A percentile compares a stretch with the other conserved stretches of the same genome.
phyloP scores from a whole-genome alignment of 2,113 vertebrate species.

The Oreochromis aureus region DNA sequence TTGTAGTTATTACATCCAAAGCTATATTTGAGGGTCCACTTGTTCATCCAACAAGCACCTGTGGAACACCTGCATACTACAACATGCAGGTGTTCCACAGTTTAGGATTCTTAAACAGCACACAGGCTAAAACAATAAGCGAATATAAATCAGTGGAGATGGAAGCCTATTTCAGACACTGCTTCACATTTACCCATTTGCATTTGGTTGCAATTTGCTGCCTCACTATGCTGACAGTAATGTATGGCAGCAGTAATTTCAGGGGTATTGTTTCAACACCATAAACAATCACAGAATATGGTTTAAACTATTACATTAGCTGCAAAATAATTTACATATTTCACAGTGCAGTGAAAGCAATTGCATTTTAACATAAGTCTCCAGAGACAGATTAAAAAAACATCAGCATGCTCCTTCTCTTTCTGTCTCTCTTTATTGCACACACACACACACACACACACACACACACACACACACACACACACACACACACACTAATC shows the following conservation, averaged over 20 bases:
- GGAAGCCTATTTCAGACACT: background rate
- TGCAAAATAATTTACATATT: background rate
- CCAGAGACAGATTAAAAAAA: background rate
- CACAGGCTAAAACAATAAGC: background rate
- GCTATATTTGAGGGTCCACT: background rate
- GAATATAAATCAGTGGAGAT: background rate
- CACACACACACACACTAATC: constrained; percentile 9
- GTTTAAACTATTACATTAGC: background rate
- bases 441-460: background rate
- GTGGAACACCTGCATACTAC: background rate
- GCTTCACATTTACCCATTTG: background rate
- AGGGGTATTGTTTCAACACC: background rate
- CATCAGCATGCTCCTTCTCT: background rate
- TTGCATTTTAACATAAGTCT: background rate
- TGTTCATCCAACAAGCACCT: background rate
- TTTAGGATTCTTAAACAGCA: background rate
- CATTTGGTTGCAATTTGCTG: background rate
- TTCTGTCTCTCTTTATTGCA: background rate
- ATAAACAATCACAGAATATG: background rate
- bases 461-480: background rate
- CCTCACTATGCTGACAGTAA: background rate
- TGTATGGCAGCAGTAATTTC: background rate
- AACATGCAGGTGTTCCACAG: background rate
- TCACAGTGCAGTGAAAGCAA: background rate
- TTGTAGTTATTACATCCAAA: background rate